Conservation (phyloP, 2,797 vertebrate species). For the Chanos chanos region DNA sequence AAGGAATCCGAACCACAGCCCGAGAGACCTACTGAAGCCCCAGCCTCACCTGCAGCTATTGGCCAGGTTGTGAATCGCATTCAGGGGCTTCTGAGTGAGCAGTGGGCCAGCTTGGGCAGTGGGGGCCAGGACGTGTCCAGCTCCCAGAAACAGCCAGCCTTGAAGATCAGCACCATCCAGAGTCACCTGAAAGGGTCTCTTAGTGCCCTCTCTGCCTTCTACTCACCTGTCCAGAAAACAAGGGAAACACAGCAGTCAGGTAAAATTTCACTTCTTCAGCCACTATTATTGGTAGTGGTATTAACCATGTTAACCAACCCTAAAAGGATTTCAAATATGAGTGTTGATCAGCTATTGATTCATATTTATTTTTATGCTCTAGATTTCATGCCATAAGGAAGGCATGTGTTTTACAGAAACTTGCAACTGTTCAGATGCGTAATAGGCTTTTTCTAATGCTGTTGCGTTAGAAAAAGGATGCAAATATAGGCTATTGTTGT, state of each 20-base stretch:
- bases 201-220: slow-evolving; percentile 90
- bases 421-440: no score
- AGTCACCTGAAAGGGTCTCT: slow-evolving; percentile 94
- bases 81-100: slow-evolving; percentile 93
- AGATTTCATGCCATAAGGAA: no score
- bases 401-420: no score
- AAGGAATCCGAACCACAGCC: slow-evolving; percentile 39
- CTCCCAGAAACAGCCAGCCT: slow-evolving; percentile 68
- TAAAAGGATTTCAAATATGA: no score
- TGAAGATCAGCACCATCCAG: slow-evolving; percentile 96
- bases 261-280: slow-evolving; percentile 38
- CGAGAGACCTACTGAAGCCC: slow-evolving; percentile 29
- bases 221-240: slow-evolving; percentile 79
- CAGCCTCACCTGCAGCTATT: slow-evolving; percentile 77
- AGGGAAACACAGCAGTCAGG: slow-evolving; percentile 73
- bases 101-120: slow-evolving; percentile 91
- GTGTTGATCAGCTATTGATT: no score
- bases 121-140: slow-evolving; percentile 45
- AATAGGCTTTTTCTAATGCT: no score
- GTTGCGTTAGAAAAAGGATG: no score
- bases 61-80: slow-evolving; percentile 92
- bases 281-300: background rate
- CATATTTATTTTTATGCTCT: no score
- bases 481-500: no score
- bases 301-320: no score